A percentile compares a stretch with the other conserved stretches of the same genome.
Evolutionary conservation across 2,888 invertebrate species (phyloP).

Genomic region (Ametastegia equiseti): DNA sequence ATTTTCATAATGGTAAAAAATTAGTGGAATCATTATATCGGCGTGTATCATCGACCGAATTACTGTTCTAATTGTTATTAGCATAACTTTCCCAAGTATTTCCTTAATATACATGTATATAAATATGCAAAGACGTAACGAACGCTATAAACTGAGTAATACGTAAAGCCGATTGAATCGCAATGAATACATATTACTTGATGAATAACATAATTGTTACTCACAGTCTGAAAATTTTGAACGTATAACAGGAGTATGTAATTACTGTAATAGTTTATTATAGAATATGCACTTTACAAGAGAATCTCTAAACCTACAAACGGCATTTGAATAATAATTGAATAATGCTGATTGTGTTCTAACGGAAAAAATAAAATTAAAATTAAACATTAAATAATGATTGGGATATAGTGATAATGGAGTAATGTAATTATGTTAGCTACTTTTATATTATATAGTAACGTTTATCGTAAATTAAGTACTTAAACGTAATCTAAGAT

Average conservation of each 20-base stretch:
- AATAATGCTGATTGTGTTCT: slow-evolving; percentile 49
- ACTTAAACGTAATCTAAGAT: slow-evolving; percentile 31
- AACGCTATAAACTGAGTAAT: no score
- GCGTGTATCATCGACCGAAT: no score
- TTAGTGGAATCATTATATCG: no score
- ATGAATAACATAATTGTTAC: neutral
- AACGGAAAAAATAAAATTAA: neutral
- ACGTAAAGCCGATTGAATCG: neutral
- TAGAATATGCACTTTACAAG: neutral
- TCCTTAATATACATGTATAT: neutral
- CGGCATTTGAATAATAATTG: neutral
- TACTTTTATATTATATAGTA: slow-evolving; percentile 53
- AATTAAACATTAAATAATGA: slow-evolving; percentile 46
- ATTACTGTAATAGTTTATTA: slow-evolving; percentile 18
- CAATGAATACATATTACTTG: neutral
- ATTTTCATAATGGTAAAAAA: no score
- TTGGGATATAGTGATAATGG: slow-evolving; percentile 53
- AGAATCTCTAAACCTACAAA: slow-evolving; percentile 27
- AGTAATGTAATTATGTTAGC: slow-evolving; percentile 60
- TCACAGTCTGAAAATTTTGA: neutral
- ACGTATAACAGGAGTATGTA: neutral
- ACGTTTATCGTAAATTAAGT: slow-evolving; percentile 33
- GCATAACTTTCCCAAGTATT: no score
- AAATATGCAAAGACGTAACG: no score
- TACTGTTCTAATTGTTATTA: no score